phyloP scores from a whole-genome alignment of 1,140 invertebrate species.

The Drosophila ananassae region DNA sequence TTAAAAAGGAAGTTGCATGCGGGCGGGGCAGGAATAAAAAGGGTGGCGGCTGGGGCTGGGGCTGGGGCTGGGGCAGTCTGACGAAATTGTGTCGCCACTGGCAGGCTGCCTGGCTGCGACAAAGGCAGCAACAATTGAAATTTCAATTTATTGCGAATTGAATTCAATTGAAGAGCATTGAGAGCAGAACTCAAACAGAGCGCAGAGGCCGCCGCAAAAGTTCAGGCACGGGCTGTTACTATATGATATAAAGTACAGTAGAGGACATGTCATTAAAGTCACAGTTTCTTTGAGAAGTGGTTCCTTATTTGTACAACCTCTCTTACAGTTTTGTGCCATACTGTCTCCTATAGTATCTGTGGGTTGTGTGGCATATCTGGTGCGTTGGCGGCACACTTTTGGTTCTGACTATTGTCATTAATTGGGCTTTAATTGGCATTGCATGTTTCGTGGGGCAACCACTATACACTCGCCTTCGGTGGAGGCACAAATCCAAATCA shows the following conservation, averaged over 20 bases:
- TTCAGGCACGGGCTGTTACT: slow-evolving; percentile 50
- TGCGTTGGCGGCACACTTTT: slow-evolving; percentile 76
- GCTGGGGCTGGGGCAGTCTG: slow-evolving; percentile 1
- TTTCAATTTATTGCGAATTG: slow-evolving; percentile 80
- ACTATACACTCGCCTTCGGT: not conserved
- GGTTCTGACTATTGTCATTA: slow-evolving; percentile 62
- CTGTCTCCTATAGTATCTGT: slow-evolving; percentile 14
- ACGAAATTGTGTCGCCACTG: slow-evolving; percentile 63
- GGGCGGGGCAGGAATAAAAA: slow-evolving; percentile 1
- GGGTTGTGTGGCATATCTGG: slow-evolving; percentile 22
- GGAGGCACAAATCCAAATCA: slow-evolving; percentile 31
- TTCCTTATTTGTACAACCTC: not conserved
- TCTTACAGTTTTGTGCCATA: not conserved
- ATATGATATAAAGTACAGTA: slow-evolving; percentile 38
- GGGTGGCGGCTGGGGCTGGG: too few relatives aligned
- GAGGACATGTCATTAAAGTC: not conserved
- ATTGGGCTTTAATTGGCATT: slow-evolving; percentile 75
- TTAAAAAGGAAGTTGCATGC: slow-evolving; percentile 66
- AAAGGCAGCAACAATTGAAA: slow-evolving; percentile 62
- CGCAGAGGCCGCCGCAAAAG: slow-evolving; percentile 51
- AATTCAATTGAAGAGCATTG: slow-evolving; percentile 82
- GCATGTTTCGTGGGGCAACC: slow-evolving; percentile 40
- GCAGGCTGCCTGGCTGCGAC: not conserved
- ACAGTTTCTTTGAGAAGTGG: too few relatives aligned
- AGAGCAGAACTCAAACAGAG: slow-evolving; percentile 56